phyloP scores from a whole-genome alignment of 2,113 vertebrate genomes.

The Eretmochelys imbricata region DNA sequence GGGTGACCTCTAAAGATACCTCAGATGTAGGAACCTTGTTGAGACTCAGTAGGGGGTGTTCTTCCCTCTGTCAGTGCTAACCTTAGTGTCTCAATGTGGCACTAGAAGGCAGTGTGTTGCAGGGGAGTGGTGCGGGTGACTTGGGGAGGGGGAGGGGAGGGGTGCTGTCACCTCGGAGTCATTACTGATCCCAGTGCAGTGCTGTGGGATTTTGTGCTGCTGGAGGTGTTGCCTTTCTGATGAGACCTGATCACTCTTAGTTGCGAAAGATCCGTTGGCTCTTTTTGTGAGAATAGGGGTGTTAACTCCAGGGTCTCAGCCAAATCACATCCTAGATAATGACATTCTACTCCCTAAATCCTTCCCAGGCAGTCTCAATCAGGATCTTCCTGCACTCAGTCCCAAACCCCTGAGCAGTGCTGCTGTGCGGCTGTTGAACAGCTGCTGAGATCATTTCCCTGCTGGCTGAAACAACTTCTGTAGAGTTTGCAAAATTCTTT shows the following conservation, averaged over 20 bases:
- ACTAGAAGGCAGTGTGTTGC: neutral
- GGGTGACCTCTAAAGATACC: neutral
- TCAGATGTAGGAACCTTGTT: neutral
- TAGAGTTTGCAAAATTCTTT: neutral
- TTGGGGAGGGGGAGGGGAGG: rapidly evolving
- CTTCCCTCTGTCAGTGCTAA: neutral
- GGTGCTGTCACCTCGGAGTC: neutral
- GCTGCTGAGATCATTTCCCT: neutral
- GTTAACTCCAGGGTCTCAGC: neutral
- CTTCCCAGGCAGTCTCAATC: neutral
- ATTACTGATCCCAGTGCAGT: neutral
- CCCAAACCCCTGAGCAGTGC: rapidly evolving
- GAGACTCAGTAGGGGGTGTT: neutral
- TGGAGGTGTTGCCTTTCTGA: neutral
- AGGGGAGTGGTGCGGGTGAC: neutral
- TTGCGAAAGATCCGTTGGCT: neutral
- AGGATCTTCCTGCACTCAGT: neutral
- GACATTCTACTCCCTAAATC: neutral
- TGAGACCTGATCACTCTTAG: rapidly evolving
- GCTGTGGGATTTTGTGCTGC: neutral
- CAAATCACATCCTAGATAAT: rapidly evolving
- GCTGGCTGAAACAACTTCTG: neutral
- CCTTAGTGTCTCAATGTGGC: neutral
- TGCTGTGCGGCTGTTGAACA: neutral
- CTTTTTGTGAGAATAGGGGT: neutral